phyloP scores from a whole-genome alignment of 30 jellyfish, hydroid and myxozoan species.

The Aurelia aurita region DNA sequence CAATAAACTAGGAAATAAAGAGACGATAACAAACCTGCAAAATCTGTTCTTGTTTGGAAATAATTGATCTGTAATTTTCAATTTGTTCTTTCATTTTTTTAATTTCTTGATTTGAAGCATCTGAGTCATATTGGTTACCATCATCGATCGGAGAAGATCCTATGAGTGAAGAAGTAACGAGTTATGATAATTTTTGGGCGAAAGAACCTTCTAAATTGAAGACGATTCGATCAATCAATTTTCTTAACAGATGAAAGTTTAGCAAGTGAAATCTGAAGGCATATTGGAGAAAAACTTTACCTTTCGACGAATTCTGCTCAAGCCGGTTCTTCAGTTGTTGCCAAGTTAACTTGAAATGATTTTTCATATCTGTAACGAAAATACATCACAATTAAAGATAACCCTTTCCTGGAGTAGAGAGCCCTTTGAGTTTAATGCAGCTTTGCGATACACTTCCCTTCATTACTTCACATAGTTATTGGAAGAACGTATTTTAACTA shows the following conservation, averaged over 20 bases:
- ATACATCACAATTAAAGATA: too few species aligned
- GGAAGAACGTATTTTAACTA: too few species aligned
- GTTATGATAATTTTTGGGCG: too few species aligned
- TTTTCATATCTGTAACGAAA: constrained; percentile 49
- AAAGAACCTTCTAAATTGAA: too few species aligned
- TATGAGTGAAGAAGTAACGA: not conserved
- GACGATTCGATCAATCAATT: too few species aligned
- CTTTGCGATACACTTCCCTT: too few species aligned
- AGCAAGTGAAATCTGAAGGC: not conserved
- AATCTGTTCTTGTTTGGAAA: constrained; percentile 62
- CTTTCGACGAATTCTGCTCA: constrained; percentile 71
- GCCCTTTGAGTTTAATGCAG: too few species aligned
- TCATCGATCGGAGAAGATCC: constrained; percentile 67
- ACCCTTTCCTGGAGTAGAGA: too few species aligned
- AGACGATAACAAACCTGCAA: constrained; percentile 28
- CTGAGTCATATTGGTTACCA: constrained; percentile 29
- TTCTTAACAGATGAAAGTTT: too few species aligned
- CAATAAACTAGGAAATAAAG: not conserved
- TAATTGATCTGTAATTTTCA: constrained; percentile 54
- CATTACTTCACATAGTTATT: too few species aligned
- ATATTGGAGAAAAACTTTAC: not conserved
- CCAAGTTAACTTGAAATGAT: constrained; percentile 54
- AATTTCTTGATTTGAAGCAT: constrained; percentile 14
- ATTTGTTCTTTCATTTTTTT: constrained; percentile 50
- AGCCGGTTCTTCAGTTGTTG: constrained; percentile 53